Percentiles rank a stretch among this genome's conserved stretches.
These are phyloP conservation scores for Lycia hirtaria DNA, from an alignment of 2,888 invertebrate species.

Conservation along the genomic window DNA sequence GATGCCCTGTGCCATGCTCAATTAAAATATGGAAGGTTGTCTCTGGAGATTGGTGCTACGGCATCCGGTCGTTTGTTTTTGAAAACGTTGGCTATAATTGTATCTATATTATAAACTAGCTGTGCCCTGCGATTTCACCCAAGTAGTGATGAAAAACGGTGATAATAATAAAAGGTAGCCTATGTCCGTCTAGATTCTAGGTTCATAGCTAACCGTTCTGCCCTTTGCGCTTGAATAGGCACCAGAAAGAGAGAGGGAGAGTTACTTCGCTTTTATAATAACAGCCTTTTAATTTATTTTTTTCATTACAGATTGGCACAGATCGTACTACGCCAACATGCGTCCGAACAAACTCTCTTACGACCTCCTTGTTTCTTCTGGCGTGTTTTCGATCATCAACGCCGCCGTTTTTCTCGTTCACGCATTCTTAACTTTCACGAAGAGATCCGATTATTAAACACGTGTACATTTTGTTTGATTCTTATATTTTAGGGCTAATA, in stretches of 20 bases:
- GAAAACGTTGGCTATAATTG: too few relatives aligned
- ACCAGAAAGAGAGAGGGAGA: too few relatives aligned
- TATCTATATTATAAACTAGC: too few relatives aligned
- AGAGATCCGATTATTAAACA: conserved; percentile 79
- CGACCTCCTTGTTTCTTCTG: conserved; percentile 88
- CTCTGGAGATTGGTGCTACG: conserved; percentile 60
- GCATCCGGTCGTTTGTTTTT: conserved; percentile 57
- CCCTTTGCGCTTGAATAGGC: too few relatives aligned
- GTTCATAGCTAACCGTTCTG: too few relatives aligned
- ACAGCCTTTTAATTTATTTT: not conserved
- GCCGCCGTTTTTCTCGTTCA: conserved; percentile 87
- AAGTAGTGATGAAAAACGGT: too few relatives aligned
- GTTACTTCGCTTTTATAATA: too few relatives aligned
- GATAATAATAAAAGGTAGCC: too few relatives aligned
- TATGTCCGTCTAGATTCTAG: too few relatives aligned
- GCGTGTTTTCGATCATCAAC: conserved; percentile 87
- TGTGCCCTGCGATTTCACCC: too few relatives aligned
- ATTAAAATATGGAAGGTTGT: conserved; percentile 43
- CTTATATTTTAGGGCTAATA: not conserved
- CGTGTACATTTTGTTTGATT: conserved; percentile 6
- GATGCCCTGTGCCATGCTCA: conserved; percentile 30
- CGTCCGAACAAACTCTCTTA: conserved; percentile 88
- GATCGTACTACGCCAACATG: conserved; percentile 79
- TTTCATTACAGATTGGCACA: conserved; percentile 74
- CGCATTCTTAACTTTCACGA: conserved; percentile 86